These are phyloP conservation scores for Copidosoma aretas DNA, from an alignment of 2,888 invertebrate species.

Conservation along the genomic window DNA sequence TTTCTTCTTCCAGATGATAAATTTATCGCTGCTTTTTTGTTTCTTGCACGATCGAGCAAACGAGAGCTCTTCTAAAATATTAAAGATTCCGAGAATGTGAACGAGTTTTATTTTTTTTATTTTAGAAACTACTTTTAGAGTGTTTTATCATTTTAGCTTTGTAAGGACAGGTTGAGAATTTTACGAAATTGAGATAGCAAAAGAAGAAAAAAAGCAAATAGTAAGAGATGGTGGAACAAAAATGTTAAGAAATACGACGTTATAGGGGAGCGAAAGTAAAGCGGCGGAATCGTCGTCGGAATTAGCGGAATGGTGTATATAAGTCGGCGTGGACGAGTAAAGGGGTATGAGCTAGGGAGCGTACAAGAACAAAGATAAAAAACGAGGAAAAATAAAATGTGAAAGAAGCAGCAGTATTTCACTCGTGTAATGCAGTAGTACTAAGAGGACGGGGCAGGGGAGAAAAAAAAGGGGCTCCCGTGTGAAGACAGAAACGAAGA, in stretches of 20 bases:
- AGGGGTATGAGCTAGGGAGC: constrained; percentile 6
- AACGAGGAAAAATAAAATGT: constrained; percentile 29
- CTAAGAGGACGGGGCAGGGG: constrained; percentile 26
- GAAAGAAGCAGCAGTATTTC: constrained; percentile 18
- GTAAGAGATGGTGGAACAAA: too few species aligned
- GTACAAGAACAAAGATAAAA: constrained; percentile 31
- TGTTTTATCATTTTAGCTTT: too few species aligned
- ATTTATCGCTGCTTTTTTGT: neutral
- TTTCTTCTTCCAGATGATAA: neutral
- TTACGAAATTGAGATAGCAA: too few species aligned
- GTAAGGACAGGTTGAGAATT: too few species aligned
- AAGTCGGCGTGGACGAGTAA: constrained; percentile 5
- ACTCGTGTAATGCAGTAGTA: constrained; percentile 26
- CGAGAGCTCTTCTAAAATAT: neutral
- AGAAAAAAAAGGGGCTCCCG: constrained; percentile 22
- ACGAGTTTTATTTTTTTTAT: too few species aligned
- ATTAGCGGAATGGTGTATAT: constrained; percentile 13
- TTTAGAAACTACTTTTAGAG: too few species aligned
- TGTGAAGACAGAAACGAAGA: constrained; percentile 36
- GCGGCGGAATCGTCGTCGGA: constrained; percentile 29
- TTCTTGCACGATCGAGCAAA: neutral
- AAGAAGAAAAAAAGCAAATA: neutral
- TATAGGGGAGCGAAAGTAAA: constrained; percentile 1
- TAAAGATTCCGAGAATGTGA: neutral
- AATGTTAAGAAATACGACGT: too few species aligned